Base-by-base conservation (phyloP, 2,113 vertebrate species). In the Talpa occidentalis region DNA sequence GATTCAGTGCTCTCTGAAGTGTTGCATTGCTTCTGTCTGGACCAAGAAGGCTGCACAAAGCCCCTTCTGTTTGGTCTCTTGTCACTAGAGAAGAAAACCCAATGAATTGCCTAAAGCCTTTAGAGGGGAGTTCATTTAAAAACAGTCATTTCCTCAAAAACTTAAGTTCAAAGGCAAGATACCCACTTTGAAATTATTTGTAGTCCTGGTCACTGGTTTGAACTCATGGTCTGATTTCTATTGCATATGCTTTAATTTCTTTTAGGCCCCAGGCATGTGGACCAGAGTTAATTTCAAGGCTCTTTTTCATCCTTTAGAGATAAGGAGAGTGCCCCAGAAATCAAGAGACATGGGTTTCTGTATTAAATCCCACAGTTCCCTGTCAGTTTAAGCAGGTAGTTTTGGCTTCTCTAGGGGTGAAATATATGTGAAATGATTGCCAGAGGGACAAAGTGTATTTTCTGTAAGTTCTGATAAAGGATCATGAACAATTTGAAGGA, bases 371-470 rank as follows among this genome's bases (percentile, higher is more conserved):
- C 49, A 64, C 10, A 60, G 72, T 83, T 87, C 17, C 60, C 42
- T 52, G 4, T 90, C 40, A 42, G 44, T 94, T 81, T 59, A 93
- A 86, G 72, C 37, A 77, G 60, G 44, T 64, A 77, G 35, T 77
- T 93, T 78, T 64, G 72, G 70, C 52, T 95, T 96, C 70, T 62
- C 6, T 82, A 64, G 47, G 47, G 82, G 28, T 70, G 77, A 92
- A 94, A 87, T 74, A n/a, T 86, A 42, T 56, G 7, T 92, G 72
- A 94, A 95, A 86, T 95, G 77, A 54, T 62, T 94, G 92, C 44
- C 81, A 88, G 70, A 56, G 86, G 59, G 35, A 95, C 78, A 66
- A 80, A 94, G 28, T 88, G 1, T 88, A 86, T 94, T 91, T 96
- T 66, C 78, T 95, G 7, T 78, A 83, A 93, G 62, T 92, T 90